Conservation (phyloP, 2,888 invertebrate genomes). For the Ichneumoninae sp. region DNA sequence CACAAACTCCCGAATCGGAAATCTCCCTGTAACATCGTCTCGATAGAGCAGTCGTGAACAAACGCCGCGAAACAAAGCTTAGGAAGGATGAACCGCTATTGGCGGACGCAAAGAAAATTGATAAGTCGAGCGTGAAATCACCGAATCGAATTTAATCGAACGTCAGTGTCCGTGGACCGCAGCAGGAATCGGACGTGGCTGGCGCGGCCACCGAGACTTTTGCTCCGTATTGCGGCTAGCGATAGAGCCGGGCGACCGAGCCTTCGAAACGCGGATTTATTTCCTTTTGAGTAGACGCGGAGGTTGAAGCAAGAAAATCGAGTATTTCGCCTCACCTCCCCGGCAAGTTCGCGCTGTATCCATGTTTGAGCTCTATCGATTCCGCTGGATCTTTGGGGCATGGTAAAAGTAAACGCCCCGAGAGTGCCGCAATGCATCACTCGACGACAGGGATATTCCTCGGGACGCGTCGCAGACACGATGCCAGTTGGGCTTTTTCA, state of each 20-base stretch:
- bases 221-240: conserved; percentile 13
- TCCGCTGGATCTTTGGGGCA: conserved; percentile 45
- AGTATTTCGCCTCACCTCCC: conserved; percentile 5
- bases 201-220: not conserved
- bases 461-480: conserved; percentile 46
- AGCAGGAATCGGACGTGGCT: conserved; percentile 13
- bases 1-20: not conserved
- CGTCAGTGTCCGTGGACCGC: conserved; percentile 20
- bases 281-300: conserved; percentile 15
- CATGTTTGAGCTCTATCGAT: conserved; percentile 35
- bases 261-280: conserved; percentile 30
- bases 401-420: conserved; percentile 35
- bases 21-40: not conserved
- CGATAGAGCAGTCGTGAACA: not conserved
- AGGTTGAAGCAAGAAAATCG: conserved; percentile 25
- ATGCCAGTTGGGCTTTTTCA: not conserved
- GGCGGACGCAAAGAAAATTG: not conserved
- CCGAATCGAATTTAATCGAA: conserved; percentile 31
- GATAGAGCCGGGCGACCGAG: conserved; percentile 25
- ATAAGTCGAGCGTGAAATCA: conserved; percentile 27
- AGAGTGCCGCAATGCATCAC: conserved; percentile 74
- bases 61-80: not conserved
- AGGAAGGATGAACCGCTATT: not conserved
- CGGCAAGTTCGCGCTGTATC: not conserved
- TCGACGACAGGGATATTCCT: conserved; percentile 48